A percentile compares a stretch with the other conserved stretches of the same genome.
phyloP scores from a whole-genome alignment of 2,888 invertebrate species.

The Saturnia japonica region DNA sequence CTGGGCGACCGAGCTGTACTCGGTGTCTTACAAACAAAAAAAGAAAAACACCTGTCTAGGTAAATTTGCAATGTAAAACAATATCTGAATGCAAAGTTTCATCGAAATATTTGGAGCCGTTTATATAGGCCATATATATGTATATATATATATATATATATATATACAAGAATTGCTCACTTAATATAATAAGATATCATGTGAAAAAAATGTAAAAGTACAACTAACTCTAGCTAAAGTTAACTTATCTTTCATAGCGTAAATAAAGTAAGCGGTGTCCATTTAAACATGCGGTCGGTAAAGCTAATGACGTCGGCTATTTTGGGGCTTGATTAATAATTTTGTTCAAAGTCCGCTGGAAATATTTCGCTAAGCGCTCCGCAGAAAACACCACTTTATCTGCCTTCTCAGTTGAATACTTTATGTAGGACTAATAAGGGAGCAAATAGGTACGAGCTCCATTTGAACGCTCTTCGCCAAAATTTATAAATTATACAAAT shows the following conservation, averaged over 20 bases:
- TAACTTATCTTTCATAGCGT: neutral
- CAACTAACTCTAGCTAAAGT: neutral
- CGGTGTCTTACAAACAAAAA: no score
- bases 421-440: constrained; percentile 18
- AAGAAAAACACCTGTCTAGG: no score
- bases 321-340: constrained; percentile 12
- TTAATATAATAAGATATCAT: no score
- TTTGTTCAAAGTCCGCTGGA: neutral
- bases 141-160: no score
- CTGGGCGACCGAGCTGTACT: no score
- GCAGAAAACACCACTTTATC: constrained; percentile 6
- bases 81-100: no score
- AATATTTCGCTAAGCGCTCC: constrained; percentile 8
- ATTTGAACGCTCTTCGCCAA: constrained; percentile 8
- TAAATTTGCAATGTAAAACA: no score
- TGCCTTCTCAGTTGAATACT: constrained; percentile 17
- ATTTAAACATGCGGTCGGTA: neutral
- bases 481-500: constrained; percentile 12
- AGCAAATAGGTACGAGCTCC: constrained; percentile 8
- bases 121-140: no score
- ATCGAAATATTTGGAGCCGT: no score
- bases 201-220: no score
- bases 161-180: no score
- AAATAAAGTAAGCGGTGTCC: neutral
- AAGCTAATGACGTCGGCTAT: neutral